Evolutionary conservation across 2,888 invertebrate genomes (phyloP), one percentile per base, ranked within the genome.

Genomic region (Trachelus stipa): DNA sequence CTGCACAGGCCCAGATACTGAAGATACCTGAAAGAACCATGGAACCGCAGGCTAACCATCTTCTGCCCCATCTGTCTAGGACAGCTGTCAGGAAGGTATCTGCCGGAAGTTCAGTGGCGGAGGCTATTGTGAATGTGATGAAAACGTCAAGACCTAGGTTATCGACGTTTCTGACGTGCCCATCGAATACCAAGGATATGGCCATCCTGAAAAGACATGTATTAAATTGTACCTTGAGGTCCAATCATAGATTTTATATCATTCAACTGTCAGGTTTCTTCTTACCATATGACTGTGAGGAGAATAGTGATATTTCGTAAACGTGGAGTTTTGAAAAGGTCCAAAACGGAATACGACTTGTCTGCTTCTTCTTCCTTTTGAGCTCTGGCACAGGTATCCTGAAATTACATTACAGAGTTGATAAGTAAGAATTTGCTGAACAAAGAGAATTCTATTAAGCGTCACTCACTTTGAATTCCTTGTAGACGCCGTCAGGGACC

Each of bases 141-240:
- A 97, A 97, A n/a, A 97, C 94, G 86, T 97, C 95, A 84, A 97
- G 91, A 0, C 97, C 97, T 71, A 97, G 92, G 12, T 97, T 96
- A 0, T 96, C 96, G 0, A 97, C 97, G 88, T 97, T 97, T 87
- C 97, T 93, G 30, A 97, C 97, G 88, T 98, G 97, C 0, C 97
- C 97, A 87, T 97, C 97, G 90, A 97, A 97, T 1, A 97, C 96
- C 87, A 97, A 88, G 0, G 97, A 96, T 78, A 97, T 96, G n/a
- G 96, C 95, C 96, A 97, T 96, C 93, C 93, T 93, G 81, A 71
- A 68, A 76, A 31, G 4, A 76, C 30, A 31, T 15, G 37, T 12
- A 35, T 73, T 75, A 76, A 68, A 35, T 76, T 74, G 56, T 56
- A 23, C 9, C 56, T 56, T 9, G 6, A 56, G 23, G 56, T 9